These are phyloP conservation scores for Hesperophylax magnus DNA, from an alignment of 1,140 invertebrate genomes.

Conservation along the genomic window DNA sequence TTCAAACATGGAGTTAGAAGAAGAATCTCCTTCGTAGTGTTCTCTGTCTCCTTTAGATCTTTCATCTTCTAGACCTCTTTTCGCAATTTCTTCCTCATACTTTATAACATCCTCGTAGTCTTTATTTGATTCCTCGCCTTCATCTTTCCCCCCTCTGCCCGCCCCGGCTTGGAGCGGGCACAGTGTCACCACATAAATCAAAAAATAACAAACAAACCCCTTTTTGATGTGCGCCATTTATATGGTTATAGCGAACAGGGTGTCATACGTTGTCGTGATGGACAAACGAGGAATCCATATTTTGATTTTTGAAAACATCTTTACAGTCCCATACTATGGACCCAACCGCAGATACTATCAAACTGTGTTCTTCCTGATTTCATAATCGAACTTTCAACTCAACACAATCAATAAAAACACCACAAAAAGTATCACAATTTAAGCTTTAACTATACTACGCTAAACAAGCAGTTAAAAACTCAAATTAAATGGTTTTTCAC, in stretches of 20 bases:
- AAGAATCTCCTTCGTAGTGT: not conserved
- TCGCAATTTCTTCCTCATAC: not conserved
- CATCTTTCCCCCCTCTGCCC: not conserved
- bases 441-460: not conserved
- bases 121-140: not conserved
- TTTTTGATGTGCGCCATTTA: constrained; percentile 27
- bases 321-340: not conserved
- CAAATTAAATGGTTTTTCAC: not conserved
- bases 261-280: not conserved
- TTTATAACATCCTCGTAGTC: not conserved
- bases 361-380: not conserved
- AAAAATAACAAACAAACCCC: constrained; percentile 35
- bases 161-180: not conserved
- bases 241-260: not conserved
- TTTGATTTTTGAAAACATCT: constrained; percentile 18
- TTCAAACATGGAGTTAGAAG: not conserved
- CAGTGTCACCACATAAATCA: constrained; percentile 24
- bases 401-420: not conserved
- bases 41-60: not conserved
- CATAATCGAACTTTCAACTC: not conserved
- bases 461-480: not conserved
- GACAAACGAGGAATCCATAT: not conserved
- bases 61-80: constrained; percentile 2
- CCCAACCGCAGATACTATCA: not conserved
- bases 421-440: not conserved